Base-by-base conservation (phyloP, 2,888 invertebrate genomes). In the Anoplius nigerrimus region DNA sequence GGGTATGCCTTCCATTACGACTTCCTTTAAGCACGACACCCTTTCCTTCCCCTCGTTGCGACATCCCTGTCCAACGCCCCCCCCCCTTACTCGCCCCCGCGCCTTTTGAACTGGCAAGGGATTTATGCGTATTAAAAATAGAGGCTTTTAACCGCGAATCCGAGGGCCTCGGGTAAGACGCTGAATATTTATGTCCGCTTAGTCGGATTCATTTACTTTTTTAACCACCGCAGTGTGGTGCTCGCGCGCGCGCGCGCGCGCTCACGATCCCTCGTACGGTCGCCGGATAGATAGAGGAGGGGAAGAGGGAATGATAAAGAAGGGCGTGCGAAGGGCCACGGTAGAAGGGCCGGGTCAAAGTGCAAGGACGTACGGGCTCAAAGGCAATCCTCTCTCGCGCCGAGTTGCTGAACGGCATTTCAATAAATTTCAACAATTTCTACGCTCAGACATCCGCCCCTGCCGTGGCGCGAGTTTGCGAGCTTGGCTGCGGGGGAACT, bases 81-180 rank as follows among this genome's bases (percentile, higher is more conserved):
- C 2, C 1, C 51, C n/a, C 27, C 45, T 46, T 22, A n/a, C 45
- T n/a, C 51, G n/a, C 53, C 53, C 58, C 51, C 52, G 66, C 42
- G 51, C 34, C 55, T 55, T 62, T 62, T 63, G 52, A 46, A 53
- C 59, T 66, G 52, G 15, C 70, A 27, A 15, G 46, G 63, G 77
- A 83, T 83, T 78, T 78, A 81, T 72, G 72, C 64, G 69, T 69
- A 76, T 82, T 81, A 80, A 81, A 75, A 75, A 75, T 79, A 76
- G 73, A 75, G 72, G 79, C 79, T 82, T 80, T 83, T 79, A 81
- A 79, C 75, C 69, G 66, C 75, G 75, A 73, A 76, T 75, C 73
- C 74, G 63, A 69, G 71, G 57, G 53, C 57, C 58, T n/a, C 62
- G 66, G 63, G 69, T 72, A 72, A 75, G 69, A 60, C 72, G 76